Base-by-base conservation (phyloP, 2,888 invertebrate genomes). In the Ormyrus labotus region DNA sequence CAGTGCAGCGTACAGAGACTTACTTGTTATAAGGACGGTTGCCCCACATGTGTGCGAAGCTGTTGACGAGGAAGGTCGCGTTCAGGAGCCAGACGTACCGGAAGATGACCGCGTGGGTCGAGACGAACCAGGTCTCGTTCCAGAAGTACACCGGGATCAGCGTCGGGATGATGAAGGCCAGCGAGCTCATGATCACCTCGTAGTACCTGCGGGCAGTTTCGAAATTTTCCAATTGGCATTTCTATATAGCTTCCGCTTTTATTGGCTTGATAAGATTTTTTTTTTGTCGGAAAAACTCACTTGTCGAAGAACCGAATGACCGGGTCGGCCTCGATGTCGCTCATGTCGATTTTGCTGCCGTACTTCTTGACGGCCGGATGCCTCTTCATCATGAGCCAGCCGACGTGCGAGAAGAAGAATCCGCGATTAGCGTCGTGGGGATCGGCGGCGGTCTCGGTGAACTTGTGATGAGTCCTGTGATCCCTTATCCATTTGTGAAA, bases 321-420 rank as follows among this genome's bases (percentile, higher is more conserved):
- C 0, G 96, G 96, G 91, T 98, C 98, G 10, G 92, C 92, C 45
- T 92, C 84, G 55, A 98, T 93, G 89, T 98, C 98, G 64, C 93
- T 94, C 93, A 97, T 94, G 88, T 98, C 96, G n/a, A 98, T 92
- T 86, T 94, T 93, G 74, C 92, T 93, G 48, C 98, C 98, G 87
- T 95, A 95, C 45, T 92, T 92, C 69, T 95, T 91, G 1, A 98
- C 97, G 67, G 96, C 95, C 0, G 97, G 97, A 90, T 98, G 98
- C 88, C 98, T 97, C 86, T 94, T 94, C 94, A 95, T 95, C 95
- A 96, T 95, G 60, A 98, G 92, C 98, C 98, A 98, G 45, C 98
- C 98, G 61, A 98, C 94, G 89, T 98, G 98, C 0, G 98, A 93
- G 91, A 98, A 98, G 92, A 97, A 97, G 91, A 98, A 98, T 0